These are phyloP conservation scores for Neodiprion pinetum DNA, from an alignment of 1,140 invertebrate genomes.

Conservation along the genomic window DNA sequence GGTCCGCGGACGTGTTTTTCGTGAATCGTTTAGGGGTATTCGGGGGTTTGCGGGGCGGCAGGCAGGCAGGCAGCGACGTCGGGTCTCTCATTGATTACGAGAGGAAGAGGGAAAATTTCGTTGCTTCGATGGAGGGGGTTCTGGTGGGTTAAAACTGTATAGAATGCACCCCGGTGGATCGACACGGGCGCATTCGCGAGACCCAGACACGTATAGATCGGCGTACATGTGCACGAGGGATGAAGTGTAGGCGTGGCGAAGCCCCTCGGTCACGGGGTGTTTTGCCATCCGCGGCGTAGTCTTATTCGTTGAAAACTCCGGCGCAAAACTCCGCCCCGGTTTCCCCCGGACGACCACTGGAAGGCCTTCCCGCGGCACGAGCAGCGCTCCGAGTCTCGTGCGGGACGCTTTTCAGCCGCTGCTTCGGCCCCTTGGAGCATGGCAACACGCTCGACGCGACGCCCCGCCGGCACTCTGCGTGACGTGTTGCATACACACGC, in stretches of 20 bases:
- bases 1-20: slow-evolving; percentile 24
- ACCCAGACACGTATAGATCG: not conserved
- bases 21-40: too few species aligned
- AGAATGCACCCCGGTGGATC: not conserved
- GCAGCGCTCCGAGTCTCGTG: too few species aligned
- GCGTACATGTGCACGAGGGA: not conserved
- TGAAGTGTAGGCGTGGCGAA: slow-evolving; percentile 61
- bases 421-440: too few species aligned
- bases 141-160: not conserved
- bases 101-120: slow-evolving; percentile 61
- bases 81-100: slow-evolving; percentile 60
- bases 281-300: slow-evolving; percentile 37
- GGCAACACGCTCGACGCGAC: too few species aligned
- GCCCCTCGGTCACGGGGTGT: slow-evolving; percentile 41
- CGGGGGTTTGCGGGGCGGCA: not conserved
- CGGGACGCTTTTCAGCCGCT: too few species aligned
- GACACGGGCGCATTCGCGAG: not conserved
- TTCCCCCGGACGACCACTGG: slow-evolving; percentile 22
- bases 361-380: too few species aligned
- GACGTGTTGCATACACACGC: too few species aligned
- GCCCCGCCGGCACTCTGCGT: too few species aligned
- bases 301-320: slow-evolving; percentile 65
- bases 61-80: slow-evolving; percentile 42
- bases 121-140: slow-evolving; percentile 29
- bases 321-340: slow-evolving; percentile 59